Evolutionary conservation across 2,113 vertebrate genomes (phyloP), one percentile per base, ranked within the genome.

Genomic region (Vombatus ursinus): DNA sequence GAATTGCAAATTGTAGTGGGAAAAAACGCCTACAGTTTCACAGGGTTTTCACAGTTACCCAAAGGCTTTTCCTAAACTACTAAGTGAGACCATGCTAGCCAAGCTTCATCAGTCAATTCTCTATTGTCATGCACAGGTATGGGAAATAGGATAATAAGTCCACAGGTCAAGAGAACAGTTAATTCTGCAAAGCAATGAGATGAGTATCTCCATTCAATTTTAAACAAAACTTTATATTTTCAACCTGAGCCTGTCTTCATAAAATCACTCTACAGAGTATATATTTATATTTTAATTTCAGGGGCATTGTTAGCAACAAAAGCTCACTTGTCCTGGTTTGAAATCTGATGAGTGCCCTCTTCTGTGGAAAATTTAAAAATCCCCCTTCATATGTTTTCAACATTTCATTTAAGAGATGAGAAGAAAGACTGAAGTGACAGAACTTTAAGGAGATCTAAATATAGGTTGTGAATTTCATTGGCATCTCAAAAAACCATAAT

Each of bases 391-490:
- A 9, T 57, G 96, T 51, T 96, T 97, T 97, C 94, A 95, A 94
- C 48, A 91, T 95, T 90, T n/a, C 9, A 49, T 94, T 97, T 94
- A 90, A 0, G 0, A 94, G 94, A 95, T 57, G 44, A 96, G 12
- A 96, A 96, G 61, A 95, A 97, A 95, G 24, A 48, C 52, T 49
- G 44, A 0, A 68, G 25, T 2, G 3, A 14, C 52, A 95, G 94
- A 96, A 53, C 89, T 96, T 95, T 92, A 94, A 96, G 97, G 52
- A 91, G 12, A 94, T 92, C 97, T 97, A 97, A 97, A 95, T 24
- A 0, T 26, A 93, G 8, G 9, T 91, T 94, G 26, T 92, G 92
- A 90, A 96, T 96, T 96, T 95, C 92, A 94, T 77, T 61, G 94
- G 47, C 91, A 26, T 52, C 28, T 47, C 48, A 54, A 90, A 77